Conservation (phyloP, 2,888 invertebrate species). For the Drosophila colorata region DNA sequence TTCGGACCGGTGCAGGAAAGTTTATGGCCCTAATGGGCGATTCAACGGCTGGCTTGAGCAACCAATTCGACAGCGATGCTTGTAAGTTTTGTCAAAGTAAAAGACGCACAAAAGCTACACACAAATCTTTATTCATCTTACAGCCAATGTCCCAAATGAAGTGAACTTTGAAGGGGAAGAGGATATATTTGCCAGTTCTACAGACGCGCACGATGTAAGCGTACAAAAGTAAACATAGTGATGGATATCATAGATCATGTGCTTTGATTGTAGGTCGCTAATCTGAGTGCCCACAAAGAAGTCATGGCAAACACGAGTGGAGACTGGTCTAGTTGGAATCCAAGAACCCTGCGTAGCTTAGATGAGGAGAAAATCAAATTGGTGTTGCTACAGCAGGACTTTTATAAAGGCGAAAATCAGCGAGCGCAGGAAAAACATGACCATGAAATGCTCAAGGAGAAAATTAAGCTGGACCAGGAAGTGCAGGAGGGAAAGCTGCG, state of each 20-base stretch:
- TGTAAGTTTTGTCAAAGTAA: conserved; percentile 11
- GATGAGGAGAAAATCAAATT: conserved; percentile 26
- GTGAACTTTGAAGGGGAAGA: neutral
- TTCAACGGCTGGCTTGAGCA: neutral
- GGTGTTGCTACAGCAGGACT: conserved; percentile 32
- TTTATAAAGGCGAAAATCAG: conserved; percentile 26
- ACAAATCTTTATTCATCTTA: neutral
- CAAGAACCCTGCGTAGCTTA: conserved; percentile 11
- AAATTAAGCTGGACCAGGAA: conserved; percentile 32
- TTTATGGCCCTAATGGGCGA: conserved; percentile 1
- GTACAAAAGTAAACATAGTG: neutral
- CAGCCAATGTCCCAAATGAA: conserved; percentile 11
- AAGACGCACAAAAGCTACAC: neutral
- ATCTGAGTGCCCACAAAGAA: conserved; percentile 3
- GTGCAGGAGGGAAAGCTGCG: conserved; percentile 27
- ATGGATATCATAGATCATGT: neutral
- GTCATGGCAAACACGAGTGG: neutral
- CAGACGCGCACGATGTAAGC: conserved; percentile 21
- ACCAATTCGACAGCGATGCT: conserved; percentile 19
- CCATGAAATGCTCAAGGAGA: conserved; percentile 30
- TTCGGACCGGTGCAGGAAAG: neutral
- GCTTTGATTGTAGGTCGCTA: neutral
- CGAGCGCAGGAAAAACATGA: conserved; percentile 37
- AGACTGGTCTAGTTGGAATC: conserved; percentile 4
- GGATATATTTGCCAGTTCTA: conserved; percentile 11